Conservation (phyloP, 2,888 invertebrate species). For the Panzeria rudis region DNA sequence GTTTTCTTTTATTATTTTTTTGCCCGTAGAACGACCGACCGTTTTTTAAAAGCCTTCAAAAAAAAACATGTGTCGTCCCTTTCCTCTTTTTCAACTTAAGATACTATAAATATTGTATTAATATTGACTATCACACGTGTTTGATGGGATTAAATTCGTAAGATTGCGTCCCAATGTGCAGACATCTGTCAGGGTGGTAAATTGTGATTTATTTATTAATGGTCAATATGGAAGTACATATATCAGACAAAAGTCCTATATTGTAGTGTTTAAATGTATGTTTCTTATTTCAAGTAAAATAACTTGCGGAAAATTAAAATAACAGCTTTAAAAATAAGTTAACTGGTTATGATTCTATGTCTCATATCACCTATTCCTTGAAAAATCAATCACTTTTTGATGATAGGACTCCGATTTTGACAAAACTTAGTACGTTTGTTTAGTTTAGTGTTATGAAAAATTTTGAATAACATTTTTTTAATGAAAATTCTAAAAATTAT, state of each 20-base stretch:
- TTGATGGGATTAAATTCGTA: conserved; percentile 63
- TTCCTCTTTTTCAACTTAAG: not conserved
- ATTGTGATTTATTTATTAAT: conserved; percentile 65
- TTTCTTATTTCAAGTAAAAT: too few species aligned
- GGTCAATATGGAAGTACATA: conserved; percentile 51
- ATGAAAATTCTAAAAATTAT: too few species aligned
- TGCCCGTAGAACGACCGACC: not conserved
- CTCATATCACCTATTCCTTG: too few species aligned
- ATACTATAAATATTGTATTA: conserved; percentile 48
- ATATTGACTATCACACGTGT: conserved; percentile 70
- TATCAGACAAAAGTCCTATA: not conserved
- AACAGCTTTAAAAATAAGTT: too few species aligned
- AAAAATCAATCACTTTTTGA: too few species aligned
- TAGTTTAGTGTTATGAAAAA: too few species aligned
- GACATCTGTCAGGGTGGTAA: conserved; percentile 66
- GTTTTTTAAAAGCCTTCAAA: conserved; percentile 36
- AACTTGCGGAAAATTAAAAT: too few species aligned
- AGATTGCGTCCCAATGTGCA: not conserved
- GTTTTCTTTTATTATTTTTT: conserved; percentile 17
- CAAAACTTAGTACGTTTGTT: too few species aligned
- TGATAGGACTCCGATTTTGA: too few species aligned
- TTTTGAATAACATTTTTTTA: too few species aligned
- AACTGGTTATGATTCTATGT: too few species aligned
- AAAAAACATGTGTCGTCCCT: conserved; percentile 56
- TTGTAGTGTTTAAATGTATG: not conserved